Conservation (phyloP, 2,113 vertebrate species). For the Colius striatus region DNA sequence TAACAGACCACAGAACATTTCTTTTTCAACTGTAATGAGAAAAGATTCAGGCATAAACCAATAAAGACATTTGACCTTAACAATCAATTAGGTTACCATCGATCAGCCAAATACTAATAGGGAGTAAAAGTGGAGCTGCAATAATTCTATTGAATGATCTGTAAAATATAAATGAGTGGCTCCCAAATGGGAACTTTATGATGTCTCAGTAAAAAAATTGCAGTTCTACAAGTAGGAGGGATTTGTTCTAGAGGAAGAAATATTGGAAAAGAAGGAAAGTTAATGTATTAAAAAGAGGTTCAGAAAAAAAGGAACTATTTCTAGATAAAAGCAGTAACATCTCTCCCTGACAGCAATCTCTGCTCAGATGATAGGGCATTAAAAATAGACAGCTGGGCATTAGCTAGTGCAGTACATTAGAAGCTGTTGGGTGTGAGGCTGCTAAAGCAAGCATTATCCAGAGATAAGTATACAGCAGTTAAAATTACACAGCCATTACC, state of each 20-base stretch:
- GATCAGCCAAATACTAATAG: constrained; percentile 64
- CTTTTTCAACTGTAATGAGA: constrained; percentile 22
- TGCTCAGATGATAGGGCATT: background rate
- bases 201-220: constrained; percentile 9
- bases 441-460: background rate
- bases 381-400: background rate
- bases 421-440: background rate
- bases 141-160: constrained; percentile 57
- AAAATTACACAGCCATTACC: background rate
- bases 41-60: constrained; percentile 38
- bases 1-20: background rate
- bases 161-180: constrained; percentile 23
- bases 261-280: background rate
- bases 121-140: constrained; percentile 53
- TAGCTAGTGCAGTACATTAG: background rate
- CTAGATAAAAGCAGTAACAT: background rate
- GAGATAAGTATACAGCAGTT: background rate
- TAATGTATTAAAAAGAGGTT: background rate
- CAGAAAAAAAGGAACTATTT: background rate
- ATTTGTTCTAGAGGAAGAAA: background rate
- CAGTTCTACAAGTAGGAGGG: background rate
- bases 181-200: constrained; percentile 49
- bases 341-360: background rate
- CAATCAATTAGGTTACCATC: constrained; percentile 60
- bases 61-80: constrained; percentile 66